phyloP scores from a whole-genome alignment of 2,797 vertebrate genomes.

The Eulemur mongoz region DNA sequence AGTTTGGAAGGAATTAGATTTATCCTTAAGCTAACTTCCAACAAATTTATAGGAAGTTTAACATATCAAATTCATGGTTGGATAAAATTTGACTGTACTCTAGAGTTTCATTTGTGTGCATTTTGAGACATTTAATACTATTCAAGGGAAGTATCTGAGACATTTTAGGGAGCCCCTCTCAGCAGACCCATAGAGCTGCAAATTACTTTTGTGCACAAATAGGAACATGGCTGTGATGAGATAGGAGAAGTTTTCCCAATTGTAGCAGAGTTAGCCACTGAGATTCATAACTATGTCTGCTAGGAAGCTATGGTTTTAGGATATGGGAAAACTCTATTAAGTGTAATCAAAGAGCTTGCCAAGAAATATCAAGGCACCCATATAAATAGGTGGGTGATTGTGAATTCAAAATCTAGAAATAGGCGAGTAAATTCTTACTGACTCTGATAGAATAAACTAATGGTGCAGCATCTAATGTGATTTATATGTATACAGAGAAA shows the following conservation, averaged over 20 bases:
- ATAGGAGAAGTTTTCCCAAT: not conserved
- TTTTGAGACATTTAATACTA: not conserved
- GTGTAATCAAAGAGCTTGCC: not conserved
- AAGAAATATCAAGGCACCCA: not conserved
- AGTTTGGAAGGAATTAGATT: not conserved
- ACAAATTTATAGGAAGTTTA: not conserved
- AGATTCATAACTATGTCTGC: not conserved
- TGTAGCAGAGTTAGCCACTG: not conserved
- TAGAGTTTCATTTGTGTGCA: not conserved
- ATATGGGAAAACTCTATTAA: not conserved
- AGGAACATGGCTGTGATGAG: not conserved
- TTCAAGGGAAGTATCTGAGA: not conserved
- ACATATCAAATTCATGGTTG: not conserved
- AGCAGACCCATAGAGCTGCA: constrained; percentile 1
- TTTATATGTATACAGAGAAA: not conserved
- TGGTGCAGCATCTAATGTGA: not conserved
- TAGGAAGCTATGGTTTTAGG: not conserved
- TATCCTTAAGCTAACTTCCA: not conserved
- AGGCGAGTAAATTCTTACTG: not conserved
- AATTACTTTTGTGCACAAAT: constrained; percentile 19
- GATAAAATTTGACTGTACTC: not conserved
- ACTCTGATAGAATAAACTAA: not conserved
- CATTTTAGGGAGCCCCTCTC: not conserved
- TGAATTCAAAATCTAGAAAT: constrained; percentile 7
- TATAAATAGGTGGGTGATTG: not conserved